phyloP scores from a whole-genome alignment of 2,113 vertebrate genomes.

The Anarrhichthys ocellatus region DNA sequence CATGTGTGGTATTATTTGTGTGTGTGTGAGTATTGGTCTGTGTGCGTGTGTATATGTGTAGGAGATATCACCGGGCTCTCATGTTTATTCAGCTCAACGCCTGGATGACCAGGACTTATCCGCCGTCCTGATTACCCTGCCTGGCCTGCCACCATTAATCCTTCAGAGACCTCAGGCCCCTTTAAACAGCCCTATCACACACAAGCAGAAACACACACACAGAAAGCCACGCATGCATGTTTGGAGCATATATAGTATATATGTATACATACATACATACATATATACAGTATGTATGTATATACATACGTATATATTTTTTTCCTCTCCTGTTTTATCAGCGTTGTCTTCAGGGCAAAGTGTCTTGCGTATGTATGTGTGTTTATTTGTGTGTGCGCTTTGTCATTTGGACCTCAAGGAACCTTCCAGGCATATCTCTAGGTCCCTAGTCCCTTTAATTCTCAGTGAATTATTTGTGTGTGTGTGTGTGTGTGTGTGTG shows the following conservation, averaged over 20 bases:
- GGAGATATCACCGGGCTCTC: slow-evolving; percentile 76
- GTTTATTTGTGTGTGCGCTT: slow-evolving; percentile 12
- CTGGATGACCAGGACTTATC: slow-evolving; percentile 82
- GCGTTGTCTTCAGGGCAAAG: slow-evolving; percentile 32
- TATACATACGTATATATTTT: neutral
- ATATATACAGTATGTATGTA: neutral
- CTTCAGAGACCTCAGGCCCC: slow-evolving; percentile 79
- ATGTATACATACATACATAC: neutral
- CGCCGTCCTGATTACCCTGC: slow-evolving; percentile 82
- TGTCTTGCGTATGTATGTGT: slow-evolving; percentile 17
- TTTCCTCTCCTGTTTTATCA: slow-evolving; percentile 29
- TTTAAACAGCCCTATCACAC: slow-evolving; percentile 69
- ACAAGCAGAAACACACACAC: slow-evolving; percentile 33
- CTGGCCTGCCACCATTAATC: slow-evolving; percentile 83
- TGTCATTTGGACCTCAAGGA: slow-evolving; percentile 53
- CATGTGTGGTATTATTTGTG: slow-evolving; percentile 63
- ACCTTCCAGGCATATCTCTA: slow-evolving; percentile 47
- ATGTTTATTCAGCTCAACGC: slow-evolving; percentile 84
- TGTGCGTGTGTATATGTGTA: slow-evolving; percentile 52
- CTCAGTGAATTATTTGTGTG: slow-evolving; percentile 25
- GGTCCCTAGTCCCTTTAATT: slow-evolving; percentile 48
- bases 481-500: slow-evolving; percentile 12
- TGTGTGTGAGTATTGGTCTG: slow-evolving; percentile 10
- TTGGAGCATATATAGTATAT: neutral
- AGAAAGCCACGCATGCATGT: slow-evolving; percentile 27